A percentile compares a stretch with the other conserved stretches of the same genome.
These are phyloP conservation scores for Sebastes jordani DNA, from an alignment of 2,797 vertebrate genomes.

Conservation along the genomic window DNA sequence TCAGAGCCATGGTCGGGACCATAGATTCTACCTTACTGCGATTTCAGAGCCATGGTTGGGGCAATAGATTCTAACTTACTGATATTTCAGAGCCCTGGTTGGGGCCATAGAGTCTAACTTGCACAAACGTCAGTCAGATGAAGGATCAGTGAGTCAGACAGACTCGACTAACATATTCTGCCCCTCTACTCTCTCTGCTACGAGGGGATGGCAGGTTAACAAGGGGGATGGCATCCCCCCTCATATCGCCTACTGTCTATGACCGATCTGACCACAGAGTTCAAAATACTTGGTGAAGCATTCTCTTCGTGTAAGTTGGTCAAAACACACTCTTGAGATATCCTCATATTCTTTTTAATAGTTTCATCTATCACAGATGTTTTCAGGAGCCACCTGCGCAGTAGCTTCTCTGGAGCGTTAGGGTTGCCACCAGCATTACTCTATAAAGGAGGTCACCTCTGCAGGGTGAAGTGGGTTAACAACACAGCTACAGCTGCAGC, in stretches of 20 bases:
- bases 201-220: too few species aligned
- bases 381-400: slow-evolving; percentile 16
- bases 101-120: too few species aligned
- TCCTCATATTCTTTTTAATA: background rate
- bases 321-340: background rate
- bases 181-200: too few species aligned
- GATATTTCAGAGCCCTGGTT: too few species aligned
- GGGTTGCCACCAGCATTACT: slow-evolving; percentile 34
- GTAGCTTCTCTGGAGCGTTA: slow-evolving; percentile 6
- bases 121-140: too few species aligned
- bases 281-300: background rate
- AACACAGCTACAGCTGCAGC: slow-evolving; percentile 19
- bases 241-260: background rate
- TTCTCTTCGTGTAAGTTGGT: background rate
- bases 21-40: too few species aligned
- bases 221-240: too few species aligned
- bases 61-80: too few species aligned
- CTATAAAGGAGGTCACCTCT: slow-evolving; percentile 40
- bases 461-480: slow-evolving; percentile 22
- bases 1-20: too few species aligned
- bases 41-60: too few species aligned
- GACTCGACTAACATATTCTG: too few species aligned
- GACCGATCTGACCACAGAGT: background rate
- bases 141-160: too few species aligned
- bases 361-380: background rate